phyloP scores from a whole-genome alignment of 1,140 invertebrate genomes.

The Drosophila rhopaloa region DNA sequence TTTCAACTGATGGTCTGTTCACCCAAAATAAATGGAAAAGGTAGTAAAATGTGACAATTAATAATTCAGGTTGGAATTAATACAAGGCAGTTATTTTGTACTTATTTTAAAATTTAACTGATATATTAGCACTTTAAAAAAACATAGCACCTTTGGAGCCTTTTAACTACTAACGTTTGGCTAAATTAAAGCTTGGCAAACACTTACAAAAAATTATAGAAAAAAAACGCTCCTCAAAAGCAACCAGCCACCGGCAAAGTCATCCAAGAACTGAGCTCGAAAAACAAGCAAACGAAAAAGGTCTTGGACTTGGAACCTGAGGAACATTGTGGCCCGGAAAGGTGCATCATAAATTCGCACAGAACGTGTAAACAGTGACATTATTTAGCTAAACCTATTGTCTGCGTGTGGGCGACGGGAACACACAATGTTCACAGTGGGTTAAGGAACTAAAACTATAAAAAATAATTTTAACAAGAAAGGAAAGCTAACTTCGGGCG shows the following conservation, averaged over 20 bases:
- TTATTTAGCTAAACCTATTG: slow-evolving; percentile 67
- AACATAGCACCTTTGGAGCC: neutral
- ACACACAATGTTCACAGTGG: slow-evolving; percentile 29
- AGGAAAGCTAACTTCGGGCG: too few species aligned
- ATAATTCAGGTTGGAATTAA: too few species aligned
- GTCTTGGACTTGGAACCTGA: neutral
- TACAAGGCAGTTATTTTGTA: too few species aligned
- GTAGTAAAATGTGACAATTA: too few species aligned
- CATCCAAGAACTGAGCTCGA: slow-evolving; percentile 36
- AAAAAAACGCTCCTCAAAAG: neutral
- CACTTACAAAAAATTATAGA: neutral
- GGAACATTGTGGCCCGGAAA: slow-evolving; percentile 4
- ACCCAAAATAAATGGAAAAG: neutral
- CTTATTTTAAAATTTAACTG: too few species aligned
- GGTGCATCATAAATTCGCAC: slow-evolving; percentile 49
- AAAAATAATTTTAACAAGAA: too few species aligned
- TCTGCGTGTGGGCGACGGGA: slow-evolving; percentile 8
- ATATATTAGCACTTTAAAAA: neutral
- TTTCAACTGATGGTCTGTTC: neutral
- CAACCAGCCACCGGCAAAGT: slow-evolving; percentile 33
- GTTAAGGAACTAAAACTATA: neutral
- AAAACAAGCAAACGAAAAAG: slow-evolving; percentile 2
- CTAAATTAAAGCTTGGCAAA: neutral
- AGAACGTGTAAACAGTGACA: slow-evolving; percentile 66
- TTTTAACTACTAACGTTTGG: neutral